These are phyloP conservation scores for Coturnix japonica DNA, from an alignment of 2,113 vertebrate genomes.

Conservation along the genomic window DNA sequence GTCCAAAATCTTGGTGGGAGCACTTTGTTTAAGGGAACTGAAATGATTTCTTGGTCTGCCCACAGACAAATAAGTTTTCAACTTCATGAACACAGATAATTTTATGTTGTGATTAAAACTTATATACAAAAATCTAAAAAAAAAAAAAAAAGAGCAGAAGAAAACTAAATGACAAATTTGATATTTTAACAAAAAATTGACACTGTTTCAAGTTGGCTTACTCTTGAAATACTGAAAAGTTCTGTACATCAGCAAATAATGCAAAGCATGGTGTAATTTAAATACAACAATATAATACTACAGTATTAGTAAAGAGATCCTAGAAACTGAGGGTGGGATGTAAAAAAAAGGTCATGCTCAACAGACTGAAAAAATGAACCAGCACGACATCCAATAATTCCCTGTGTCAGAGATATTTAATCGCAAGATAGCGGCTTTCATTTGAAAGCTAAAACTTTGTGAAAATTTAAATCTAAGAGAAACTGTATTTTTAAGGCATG, in stretches of 20 bases:
- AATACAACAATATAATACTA: neutral
- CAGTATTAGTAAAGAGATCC: neutral
- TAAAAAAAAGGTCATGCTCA: neutral
- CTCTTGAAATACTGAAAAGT: neutral
- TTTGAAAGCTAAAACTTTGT: neutral
- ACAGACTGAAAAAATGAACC: neutral
- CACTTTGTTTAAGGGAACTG: conserved; percentile 34
- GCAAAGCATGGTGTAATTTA: neutral
- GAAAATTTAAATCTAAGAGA: neutral
- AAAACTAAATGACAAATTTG: neutral
- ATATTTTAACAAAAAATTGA: neutral
- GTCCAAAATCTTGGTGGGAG: conserved; percentile 16
- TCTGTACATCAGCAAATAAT: neutral
- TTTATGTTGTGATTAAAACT: neutral
- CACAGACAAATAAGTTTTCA: conserved; percentile 1
- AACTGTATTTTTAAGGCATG: neutral
- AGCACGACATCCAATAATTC: neutral
- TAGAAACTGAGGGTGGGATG: neutral
- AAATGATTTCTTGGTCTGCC: conserved; percentile 20
- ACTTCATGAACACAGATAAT: conserved; percentile 3
- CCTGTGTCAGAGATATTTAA: neutral
- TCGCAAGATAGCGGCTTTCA: neutral
- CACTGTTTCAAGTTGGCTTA: neutral
- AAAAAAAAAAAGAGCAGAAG: neutral
- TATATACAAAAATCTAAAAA: neutral